Percentiles rank a stretch among this genome's conserved stretches.
Conservation (phyloP, 2,797 vertebrate genomes). For the Paedocypris micromegethes region DNA sequence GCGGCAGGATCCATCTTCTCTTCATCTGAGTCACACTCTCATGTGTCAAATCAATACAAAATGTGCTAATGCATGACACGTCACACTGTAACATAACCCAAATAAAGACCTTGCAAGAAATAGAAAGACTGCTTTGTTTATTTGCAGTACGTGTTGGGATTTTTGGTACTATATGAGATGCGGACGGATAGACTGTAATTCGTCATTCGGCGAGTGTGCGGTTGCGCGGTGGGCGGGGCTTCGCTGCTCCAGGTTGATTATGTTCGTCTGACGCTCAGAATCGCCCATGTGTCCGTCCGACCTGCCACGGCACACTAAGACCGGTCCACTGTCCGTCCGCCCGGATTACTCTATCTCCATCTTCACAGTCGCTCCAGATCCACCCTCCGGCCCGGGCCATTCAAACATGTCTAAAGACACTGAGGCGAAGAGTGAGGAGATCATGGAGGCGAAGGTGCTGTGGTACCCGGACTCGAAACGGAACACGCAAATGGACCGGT, state of each 20-base stretch:
- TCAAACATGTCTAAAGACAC: conserved; percentile 72
- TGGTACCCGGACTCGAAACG: conserved; percentile 94
- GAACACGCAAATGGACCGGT: conserved; percentile 85
- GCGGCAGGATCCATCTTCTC: too few relatives aligned
- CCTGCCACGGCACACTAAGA: conserved; percentile 6
- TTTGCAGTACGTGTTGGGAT: too few relatives aligned
- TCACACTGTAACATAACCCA: too few relatives aligned
- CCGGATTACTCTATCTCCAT: not conserved
- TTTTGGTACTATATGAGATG: conserved; percentile 7
- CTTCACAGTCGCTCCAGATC: conserved; percentile 2
- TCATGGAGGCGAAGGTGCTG: conserved; percentile 83
- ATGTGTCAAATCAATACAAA: too few relatives aligned
- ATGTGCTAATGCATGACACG: too few relatives aligned
- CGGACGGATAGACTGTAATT: conserved; percentile 15
- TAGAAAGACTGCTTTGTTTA: too few relatives aligned
- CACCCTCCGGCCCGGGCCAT: not conserved
- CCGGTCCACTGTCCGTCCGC: conserved; percentile 1
- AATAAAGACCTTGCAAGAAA: too few relatives aligned
- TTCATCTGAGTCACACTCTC: too few relatives aligned
- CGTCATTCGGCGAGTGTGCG: not conserved
- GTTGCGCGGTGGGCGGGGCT: conserved; percentile 20
- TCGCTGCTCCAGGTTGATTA: conserved; percentile 17
- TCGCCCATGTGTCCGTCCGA: conserved; percentile 8
- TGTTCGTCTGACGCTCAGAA: conserved; percentile 14
- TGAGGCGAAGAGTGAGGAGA: conserved; percentile 69